These are phyloP conservation scores for Cephus runcator DNA, from an alignment of 2,888 invertebrate genomes.

Conservation along the genomic window DNA sequence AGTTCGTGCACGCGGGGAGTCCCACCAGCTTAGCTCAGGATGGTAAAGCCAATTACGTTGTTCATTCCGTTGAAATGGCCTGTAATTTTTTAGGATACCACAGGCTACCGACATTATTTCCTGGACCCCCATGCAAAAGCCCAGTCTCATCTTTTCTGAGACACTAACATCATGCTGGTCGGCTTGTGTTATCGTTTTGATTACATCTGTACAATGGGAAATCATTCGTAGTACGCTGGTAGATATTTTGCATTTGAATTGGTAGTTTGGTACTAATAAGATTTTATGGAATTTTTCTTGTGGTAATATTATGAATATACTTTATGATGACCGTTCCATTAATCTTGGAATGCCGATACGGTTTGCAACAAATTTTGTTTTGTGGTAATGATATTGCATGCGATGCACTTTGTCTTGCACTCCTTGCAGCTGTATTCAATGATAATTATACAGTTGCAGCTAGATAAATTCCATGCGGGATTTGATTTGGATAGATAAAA, in stretches of 20 bases:
- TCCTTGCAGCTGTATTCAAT: neutral
- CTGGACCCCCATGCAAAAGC: neutral
- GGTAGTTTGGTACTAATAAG: neutral
- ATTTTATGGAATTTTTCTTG: neutral
- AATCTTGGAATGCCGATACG: neutral
- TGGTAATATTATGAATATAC: no score
- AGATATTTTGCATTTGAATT: neutral
- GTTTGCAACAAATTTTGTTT: neutral
- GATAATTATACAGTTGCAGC: neutral
- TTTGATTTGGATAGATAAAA: neutral
- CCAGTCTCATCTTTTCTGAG: neutral
- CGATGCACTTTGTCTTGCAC: neutral
- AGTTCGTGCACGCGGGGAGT: slow-evolving; percentile 1
- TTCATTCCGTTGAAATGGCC: neutral
- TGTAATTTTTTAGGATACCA: neutral
- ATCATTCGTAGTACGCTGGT: neutral
- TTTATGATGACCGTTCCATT: no score
- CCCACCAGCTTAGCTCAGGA: neutral
- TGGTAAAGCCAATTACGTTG: neutral
- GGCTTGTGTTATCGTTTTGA: neutral
- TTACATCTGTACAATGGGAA: neutral
- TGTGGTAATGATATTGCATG: neutral
- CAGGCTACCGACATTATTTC: neutral
- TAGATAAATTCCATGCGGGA: neutral
- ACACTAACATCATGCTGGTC: neutral